phyloP scores from a whole-genome alignment of 2,113 vertebrate genomes.

The Pardalotus punctatus region DNA sequence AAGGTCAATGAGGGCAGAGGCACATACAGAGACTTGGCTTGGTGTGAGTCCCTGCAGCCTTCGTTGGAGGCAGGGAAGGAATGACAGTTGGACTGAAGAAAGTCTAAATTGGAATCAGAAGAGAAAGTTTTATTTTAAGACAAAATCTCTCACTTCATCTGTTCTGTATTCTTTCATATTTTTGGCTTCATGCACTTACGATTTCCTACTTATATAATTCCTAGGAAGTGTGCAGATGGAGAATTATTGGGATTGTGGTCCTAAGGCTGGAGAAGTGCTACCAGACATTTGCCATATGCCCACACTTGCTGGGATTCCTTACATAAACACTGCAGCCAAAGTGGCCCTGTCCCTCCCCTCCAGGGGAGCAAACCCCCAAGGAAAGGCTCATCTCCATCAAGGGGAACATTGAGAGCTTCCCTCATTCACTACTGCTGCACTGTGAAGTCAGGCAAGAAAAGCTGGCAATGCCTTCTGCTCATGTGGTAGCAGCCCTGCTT shows the following conservation, averaged over 20 bases:
- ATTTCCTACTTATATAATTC: conserved; percentile 27
- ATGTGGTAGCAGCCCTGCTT: not conserved
- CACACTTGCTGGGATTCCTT: not conserved
- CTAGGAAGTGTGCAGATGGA: not conserved
- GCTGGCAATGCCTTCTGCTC: not conserved
- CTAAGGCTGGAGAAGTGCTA: not conserved
- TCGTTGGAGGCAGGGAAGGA: not conserved
- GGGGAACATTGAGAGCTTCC: not conserved
- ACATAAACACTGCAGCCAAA: not conserved
- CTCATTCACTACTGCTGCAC: not conserved
- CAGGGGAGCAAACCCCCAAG: not conserved
- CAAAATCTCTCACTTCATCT: conserved; percentile 41
- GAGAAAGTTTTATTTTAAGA: conserved; percentile 42
- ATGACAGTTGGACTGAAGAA: not conserved
- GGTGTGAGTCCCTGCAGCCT: not conserved
- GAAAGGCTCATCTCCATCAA: not conserved
- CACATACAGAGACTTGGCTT: not conserved
- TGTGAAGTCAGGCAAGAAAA: not conserved
- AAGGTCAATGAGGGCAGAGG: not conserved
- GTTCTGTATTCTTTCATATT: conserved; percentile 30
- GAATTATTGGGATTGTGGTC: not conserved
- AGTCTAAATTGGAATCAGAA: not conserved
- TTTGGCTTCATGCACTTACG: not conserved
- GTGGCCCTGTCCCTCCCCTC: not conserved
- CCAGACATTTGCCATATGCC: not conserved